Evolutionary conservation across 2,888 invertebrate genomes (phyloP), one percentile per base, ranked within the genome.

Genomic region (Thereva nobilitata): DNA sequence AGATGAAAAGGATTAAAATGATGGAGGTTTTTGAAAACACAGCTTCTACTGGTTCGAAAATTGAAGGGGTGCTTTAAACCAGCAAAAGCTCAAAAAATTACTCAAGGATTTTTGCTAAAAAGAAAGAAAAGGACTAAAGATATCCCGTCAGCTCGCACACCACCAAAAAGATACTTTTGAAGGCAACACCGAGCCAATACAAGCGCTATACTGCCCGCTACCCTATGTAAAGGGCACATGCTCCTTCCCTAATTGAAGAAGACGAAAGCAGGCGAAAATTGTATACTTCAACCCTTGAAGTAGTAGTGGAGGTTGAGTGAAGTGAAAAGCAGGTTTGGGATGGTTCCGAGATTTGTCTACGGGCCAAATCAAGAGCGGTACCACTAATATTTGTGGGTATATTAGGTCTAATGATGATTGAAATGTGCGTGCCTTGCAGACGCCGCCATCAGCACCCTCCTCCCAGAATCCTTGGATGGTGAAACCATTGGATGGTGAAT

Each of bases 351-450:
- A 41, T 64, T 52, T 53, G 52, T 49, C 41, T 52, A 50, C 34
- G 42, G 52, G 50, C 47, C 56, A 66, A 66, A 66, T 66, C 66
- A 66, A 66, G 57, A 55, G 59, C 59, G 34, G 59, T 49, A 64
- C 70, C 66, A 55, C 70, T 66, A 66, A 67, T 68, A 68, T 79
- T 78, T 80, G 80, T 78, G 81, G 80, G 80, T 80, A 80, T 80
- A 80, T 80, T 80, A 80, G 79, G 75, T 72, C 78, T 80, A 80
- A 80, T 80, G 80, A 80, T 80, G 80, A 80, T 80, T 80, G 80
- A 80, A 80, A 80, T 78, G 80, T 76, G 75, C 74, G 72, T 73
- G 71, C 72, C 72, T 70, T 70, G 68, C 69, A 70, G 71, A 67
- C 69, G 65, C 52, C 68, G 66, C 68, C 68, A 63, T 50, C 54